Percentiles rank a stretch among this genome's conserved stretches.
Evolutionary conservation across 2,888 invertebrate genomes (phyloP).

Genomic region (Eupithecia vulgata): DNA sequence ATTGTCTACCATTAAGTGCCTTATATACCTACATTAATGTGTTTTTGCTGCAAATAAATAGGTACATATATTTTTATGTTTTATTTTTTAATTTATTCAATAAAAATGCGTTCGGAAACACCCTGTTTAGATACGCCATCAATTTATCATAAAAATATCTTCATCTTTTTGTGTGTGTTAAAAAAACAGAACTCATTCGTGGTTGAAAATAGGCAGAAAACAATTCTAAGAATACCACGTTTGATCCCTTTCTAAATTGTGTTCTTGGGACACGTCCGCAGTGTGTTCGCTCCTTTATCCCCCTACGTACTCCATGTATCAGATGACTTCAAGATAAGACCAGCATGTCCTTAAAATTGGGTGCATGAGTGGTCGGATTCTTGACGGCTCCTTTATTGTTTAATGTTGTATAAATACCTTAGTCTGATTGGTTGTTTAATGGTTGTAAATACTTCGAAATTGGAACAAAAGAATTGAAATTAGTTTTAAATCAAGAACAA

Average conservation of each 20-base stretch:
- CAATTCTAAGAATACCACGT: not conserved
- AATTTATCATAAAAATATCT: no score
- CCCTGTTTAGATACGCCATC: no score
- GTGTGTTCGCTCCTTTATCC: slow-evolving; percentile 54
- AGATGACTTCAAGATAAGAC: slow-evolving; percentile 51
- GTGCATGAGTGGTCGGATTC: slow-evolving; percentile 64
- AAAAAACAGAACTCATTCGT: not conserved
- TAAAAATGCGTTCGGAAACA: no score
- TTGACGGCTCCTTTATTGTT: slow-evolving; percentile 55
- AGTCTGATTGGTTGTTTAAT: not conserved
- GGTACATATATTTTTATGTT: no score
- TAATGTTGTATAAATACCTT: slow-evolving; percentile 29
- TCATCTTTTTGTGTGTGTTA: not conserved
- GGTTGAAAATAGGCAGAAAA: not conserved
- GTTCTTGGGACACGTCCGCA: slow-evolving; percentile 19
- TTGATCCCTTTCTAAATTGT: not conserved
- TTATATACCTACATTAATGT: no score
- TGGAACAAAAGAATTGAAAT: not conserved
- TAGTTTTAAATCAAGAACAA: not conserved
- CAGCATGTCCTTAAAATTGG: slow-evolving; percentile 55
- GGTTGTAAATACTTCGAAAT: not conserved
- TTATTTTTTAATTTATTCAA: no score
- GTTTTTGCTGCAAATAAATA: no score
- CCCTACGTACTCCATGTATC: slow-evolving; percentile 51
- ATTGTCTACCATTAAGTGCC: no score